phyloP scores from a whole-genome alignment of 2,888 invertebrate genomes.

The Harpalus rufipes region DNA sequence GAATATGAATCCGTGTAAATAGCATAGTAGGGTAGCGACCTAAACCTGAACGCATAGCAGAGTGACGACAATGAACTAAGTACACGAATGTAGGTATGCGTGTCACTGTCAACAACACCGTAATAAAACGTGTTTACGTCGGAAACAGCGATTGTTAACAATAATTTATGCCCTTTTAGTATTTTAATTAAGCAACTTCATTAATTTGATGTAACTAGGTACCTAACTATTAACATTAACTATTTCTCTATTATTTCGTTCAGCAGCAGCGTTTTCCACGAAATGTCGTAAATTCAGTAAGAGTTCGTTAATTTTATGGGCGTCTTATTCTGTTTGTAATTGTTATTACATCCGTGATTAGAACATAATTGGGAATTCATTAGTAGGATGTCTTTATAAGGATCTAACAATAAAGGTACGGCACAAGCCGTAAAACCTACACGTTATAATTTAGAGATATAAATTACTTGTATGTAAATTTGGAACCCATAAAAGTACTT shows the following conservation, averaged over 20 bases:
- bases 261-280: conserved; percentile 32
- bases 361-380: conserved; percentile 13
- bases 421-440: conserved; percentile 33
- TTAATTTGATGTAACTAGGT: conserved; percentile 54
- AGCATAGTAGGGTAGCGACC: neutral
- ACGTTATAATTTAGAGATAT: conserved; percentile 19
- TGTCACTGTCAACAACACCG: conserved; percentile 25
- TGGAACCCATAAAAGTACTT: neutral
- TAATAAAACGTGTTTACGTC: conserved; percentile 58
- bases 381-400: neutral
- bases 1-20: neutral
- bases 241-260: conserved; percentile 33
- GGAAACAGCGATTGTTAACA: conserved; percentile 64
- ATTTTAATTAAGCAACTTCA: conserved; percentile 63
- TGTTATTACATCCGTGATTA: conserved; percentile 42
- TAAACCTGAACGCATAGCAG: neutral
- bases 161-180: conserved; percentile 62
- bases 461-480: conserved; percentile 28
- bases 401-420: conserved; percentile 8
- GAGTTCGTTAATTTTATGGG: conserved; percentile 61
- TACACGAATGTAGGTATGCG: conserved; percentile 56
- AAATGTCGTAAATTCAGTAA: conserved; percentile 58
- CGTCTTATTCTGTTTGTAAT: conserved; percentile 29
- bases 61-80: conserved; percentile 1
- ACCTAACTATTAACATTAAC: conserved; percentile 11